phyloP scores from a whole-genome alignment of 2,888 invertebrate species.

The Sympetrum striolatum region DNA sequence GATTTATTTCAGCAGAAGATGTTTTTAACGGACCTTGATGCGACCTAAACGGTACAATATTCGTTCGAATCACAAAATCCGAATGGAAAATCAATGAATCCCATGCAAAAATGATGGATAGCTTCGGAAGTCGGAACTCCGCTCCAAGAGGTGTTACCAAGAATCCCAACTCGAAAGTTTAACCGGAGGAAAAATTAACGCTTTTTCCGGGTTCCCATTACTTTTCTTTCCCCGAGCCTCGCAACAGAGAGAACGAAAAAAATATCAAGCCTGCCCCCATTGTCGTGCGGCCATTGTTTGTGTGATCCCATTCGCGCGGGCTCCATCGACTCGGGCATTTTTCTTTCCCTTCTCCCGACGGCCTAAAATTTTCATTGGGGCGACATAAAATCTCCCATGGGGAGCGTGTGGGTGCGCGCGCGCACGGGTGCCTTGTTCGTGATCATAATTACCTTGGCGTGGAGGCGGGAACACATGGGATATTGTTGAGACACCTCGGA shows the following conservation, averaged over 20 bases:
- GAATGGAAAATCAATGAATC: not conserved
- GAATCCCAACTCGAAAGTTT: not conserved
- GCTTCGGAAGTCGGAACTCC: not conserved
- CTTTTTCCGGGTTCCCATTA: conserved; percentile 33
- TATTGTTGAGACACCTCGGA: not conserved
- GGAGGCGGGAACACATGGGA: not conserved
- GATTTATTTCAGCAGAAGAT: no score
- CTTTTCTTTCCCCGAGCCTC: not conserved
- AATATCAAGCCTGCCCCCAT: not conserved
- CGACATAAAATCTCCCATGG: conserved; percentile 31
- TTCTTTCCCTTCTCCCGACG: not conserved
- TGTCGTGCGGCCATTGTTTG: conserved; percentile 15
- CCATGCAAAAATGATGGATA: not conserved
- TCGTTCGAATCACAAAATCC: not conserved
- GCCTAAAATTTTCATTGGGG: not conserved
- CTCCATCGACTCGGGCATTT: not conserved
- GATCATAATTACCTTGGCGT: conserved; percentile 4
- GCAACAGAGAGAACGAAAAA: not conserved
- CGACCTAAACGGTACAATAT: not conserved
- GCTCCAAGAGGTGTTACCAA: not conserved
- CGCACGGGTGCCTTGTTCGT: not conserved
- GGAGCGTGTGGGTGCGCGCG: not conserved
- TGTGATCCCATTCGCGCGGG: not conserved
- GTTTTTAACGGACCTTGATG: no score
- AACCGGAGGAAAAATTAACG: not conserved